These are phyloP conservation scores for Pyrrhia umbra DNA, from an alignment of 2,888 invertebrate species.

Conservation along the genomic window DNA sequence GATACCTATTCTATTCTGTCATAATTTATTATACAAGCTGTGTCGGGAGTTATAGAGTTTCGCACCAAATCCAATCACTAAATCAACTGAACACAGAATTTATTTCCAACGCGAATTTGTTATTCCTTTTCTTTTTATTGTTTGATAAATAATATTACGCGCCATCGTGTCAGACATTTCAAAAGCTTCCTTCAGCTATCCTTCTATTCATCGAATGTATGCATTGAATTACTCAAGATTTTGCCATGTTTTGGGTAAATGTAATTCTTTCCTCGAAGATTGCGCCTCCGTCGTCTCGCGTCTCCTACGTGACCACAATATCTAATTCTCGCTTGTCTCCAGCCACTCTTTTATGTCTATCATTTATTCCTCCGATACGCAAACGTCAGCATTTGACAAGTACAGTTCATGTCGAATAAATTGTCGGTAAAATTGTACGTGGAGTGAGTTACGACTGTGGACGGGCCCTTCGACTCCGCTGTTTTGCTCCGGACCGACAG, in stretches of 20 bases:
- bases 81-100: conserved; percentile 64
- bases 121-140: conserved; percentile 31
- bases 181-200: conserved; percentile 38
- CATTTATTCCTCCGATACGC: conserved; percentile 87
- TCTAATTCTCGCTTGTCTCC: conserved; percentile 79
- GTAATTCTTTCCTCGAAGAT: conserved; percentile 88
- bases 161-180: conserved; percentile 53
- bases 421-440: conserved; percentile 85
- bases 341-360: conserved; percentile 83
- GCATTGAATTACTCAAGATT: conserved; percentile 88
- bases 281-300: conserved; percentile 82
- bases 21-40: conserved; percentile 63
- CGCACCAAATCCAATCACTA: conserved; percentile 67
- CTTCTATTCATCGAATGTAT: conserved; percentile 74
- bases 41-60: conserved; percentile 59
- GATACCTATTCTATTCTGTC: conserved; percentile 43
- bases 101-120: conserved; percentile 55
- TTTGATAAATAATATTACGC: conserved; percentile 44
- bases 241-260: conserved; percentile 85
- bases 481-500: conserved; percentile 75
- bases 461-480: conserved; percentile 79
- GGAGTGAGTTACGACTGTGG: conserved; percentile 85
- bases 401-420: conserved; percentile 88
- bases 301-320: conserved; percentile 86
- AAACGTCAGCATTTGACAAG: conserved; percentile 88